Percentiles rank a stretch among this genome's conserved stretches.
Evolutionary conservation across 2,888 invertebrate species (phyloP).

Genomic region (Cheilosia impressa): DNA sequence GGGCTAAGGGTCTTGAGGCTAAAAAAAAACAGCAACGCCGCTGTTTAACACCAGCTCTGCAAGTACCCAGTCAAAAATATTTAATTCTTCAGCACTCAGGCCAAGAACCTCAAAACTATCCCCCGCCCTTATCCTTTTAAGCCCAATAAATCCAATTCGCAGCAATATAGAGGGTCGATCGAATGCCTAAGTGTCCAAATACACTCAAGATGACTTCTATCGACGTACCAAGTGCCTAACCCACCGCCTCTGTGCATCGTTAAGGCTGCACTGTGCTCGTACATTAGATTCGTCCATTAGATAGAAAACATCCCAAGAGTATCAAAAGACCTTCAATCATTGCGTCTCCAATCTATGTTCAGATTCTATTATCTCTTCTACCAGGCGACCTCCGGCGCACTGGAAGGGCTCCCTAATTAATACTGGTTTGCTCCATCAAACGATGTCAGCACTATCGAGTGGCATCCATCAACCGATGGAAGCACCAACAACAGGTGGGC

Average conservation of each 20-base stretch:
- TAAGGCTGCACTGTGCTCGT: conserved; percentile 28
- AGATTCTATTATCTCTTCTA: conserved; percentile 48
- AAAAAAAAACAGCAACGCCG: no score
- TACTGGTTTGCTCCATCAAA: conserved; percentile 56
- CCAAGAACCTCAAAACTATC: no score
- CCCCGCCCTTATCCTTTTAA: no score
- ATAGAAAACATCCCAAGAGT: conserved; percentile 37
- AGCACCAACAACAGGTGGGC: conserved; percentile 56
- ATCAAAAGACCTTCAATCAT: conserved; percentile 55
- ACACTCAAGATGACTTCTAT: no score
- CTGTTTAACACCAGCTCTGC: no score
- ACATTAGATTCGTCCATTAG: conserved; percentile 8
- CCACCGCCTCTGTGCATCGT: neutral
- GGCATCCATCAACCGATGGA: conserved; percentile 59
- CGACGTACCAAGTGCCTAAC: neutral
- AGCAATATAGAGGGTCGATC: no score
- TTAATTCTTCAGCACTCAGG: no score
- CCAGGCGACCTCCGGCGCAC: conserved; percentile 53
- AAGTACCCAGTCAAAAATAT: no score
- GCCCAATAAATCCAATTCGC: no score
- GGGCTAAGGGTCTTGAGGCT: no score
- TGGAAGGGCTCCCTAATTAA: conserved; percentile 59
- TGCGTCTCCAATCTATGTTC: neutral
- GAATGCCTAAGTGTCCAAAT: no score
- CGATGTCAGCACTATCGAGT: conserved; percentile 58